Conservation (phyloP, 2,797 vertebrate genomes). For the Acanthurus lineatus region DNA sequence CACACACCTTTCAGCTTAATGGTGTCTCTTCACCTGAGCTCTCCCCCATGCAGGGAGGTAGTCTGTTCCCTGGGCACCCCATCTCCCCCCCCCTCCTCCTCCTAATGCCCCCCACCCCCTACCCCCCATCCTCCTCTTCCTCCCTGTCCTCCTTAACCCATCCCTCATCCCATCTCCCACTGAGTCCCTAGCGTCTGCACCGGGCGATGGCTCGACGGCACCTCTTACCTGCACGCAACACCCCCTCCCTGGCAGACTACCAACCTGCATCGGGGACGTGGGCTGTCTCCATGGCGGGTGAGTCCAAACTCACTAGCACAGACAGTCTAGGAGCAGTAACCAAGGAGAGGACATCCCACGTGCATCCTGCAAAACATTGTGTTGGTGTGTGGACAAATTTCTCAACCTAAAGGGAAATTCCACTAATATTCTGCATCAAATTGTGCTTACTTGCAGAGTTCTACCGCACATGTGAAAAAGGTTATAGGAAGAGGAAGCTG, state of each 20-base stretch:
- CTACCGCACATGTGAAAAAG: background rate
- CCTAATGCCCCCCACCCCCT: conserved; percentile 23
- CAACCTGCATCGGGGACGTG: conserved; percentile 87
- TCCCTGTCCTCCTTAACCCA: conserved; percentile 30
- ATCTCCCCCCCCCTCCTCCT: conserved; percentile 39
- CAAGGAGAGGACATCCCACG: conserved; percentile 73
- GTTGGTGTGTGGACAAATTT: conserved; percentile 4
- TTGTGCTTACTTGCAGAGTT: background rate
- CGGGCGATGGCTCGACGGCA: conserved; percentile 83
- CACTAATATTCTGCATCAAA: background rate
- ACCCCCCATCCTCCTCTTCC: conserved; percentile 20
- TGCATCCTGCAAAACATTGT: conserved; percentile 6
- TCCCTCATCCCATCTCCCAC: conserved; percentile 53
- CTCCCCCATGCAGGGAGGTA: conserved; percentile 90
- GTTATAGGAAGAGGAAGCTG: background rate
- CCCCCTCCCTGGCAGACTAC: conserved; percentile 88
- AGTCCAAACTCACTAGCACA: conserved; percentile 83
- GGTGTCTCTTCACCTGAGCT: conserved; percentile 88
- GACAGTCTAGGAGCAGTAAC: conserved; percentile 76
- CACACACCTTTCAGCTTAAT: conserved; percentile 75
- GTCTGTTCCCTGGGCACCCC: conserved; percentile 83
- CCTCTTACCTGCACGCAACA: conserved; percentile 87
- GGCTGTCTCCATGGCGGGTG: conserved; percentile 85
- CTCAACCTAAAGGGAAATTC: conserved; percentile 19
- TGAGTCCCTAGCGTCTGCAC: conserved; percentile 83